Percentiles rank a stretch among this genome's conserved stretches.
Evolutionary conservation across 2,797 vertebrate species (phyloP).

Genomic region (Darevskia mixta): DNA sequence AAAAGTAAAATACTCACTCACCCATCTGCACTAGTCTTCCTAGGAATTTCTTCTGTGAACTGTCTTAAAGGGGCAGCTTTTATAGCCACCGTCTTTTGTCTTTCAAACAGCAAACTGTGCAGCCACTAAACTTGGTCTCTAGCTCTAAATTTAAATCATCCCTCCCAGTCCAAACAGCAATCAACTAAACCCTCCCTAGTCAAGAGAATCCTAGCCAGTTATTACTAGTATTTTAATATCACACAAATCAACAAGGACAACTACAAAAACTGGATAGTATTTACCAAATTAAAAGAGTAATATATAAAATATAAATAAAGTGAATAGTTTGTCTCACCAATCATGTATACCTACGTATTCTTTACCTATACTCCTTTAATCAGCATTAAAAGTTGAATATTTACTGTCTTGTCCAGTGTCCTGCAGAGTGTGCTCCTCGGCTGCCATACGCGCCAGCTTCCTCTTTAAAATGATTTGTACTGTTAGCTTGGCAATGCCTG

Average conservation of each 20-base stretch:
- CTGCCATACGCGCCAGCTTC: slow-evolving; percentile 92
- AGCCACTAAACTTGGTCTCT: slow-evolving; percentile 83
- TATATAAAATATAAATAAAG: slow-evolving; percentile 94
- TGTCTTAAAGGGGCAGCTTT: slow-evolving; percentile 83
- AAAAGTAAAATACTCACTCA: slow-evolving; percentile 78
- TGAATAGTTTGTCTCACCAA: slow-evolving; percentile 99
- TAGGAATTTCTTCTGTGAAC: slow-evolving; percentile 80
- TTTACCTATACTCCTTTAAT: slow-evolving; percentile 99
- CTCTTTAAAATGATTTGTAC: slow-evolving; percentile 96
- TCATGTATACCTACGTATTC: slow-evolving; percentile 99
- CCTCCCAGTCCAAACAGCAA: slow-evolving; percentile 91
- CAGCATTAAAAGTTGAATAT: slow-evolving; percentile 98
- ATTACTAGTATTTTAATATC: slow-evolving; percentile 86
- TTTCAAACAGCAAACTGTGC: slow-evolving; percentile 83
- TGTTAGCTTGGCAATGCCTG: slow-evolving; percentile 91
- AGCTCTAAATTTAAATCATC: slow-evolving; percentile 82
- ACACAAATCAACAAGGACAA: slow-evolving; percentile 90
- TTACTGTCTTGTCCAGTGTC: slow-evolving; percentile 99
- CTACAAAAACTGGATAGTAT: slow-evolving; percentile 88
- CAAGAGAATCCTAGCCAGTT: slow-evolving; percentile 80
- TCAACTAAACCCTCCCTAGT: slow-evolving; percentile 87
- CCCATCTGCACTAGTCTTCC: slow-evolving; percentile 81
- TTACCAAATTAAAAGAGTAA: slow-evolving; percentile 89
- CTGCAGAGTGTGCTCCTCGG: slow-evolving; percentile 97
- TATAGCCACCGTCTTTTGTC: slow-evolving; percentile 80